Conservation (phyloP, 2,797 vertebrate species). For the Rhinophrynus dorsalis region DNA sequence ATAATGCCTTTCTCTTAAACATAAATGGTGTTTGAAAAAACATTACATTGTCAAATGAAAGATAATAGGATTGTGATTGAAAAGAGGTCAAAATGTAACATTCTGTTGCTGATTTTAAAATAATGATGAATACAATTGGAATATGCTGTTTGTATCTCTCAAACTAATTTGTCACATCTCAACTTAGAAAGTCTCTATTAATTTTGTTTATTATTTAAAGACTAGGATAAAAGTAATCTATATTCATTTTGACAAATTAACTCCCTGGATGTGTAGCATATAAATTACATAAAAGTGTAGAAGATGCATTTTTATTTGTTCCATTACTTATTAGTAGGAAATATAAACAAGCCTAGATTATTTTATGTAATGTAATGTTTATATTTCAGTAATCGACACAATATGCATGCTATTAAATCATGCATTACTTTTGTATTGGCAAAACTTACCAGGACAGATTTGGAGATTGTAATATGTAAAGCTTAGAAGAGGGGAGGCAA, state of each 20-base stretch:
- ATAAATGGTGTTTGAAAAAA: background rate
- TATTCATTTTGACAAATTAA: background rate
- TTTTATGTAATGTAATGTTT: too few species aligned
- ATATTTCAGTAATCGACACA: too few species aligned
- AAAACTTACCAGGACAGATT: too few species aligned
- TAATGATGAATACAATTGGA: constrained; percentile 14
- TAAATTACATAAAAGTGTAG: too few species aligned
- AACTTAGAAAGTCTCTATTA: background rate
- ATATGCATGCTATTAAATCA: too few species aligned
- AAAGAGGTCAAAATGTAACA: constrained; percentile 4
- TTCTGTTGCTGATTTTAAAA: constrained; percentile 22
- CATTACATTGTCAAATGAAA: constrained; percentile 32
- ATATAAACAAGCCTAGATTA: too few species aligned
- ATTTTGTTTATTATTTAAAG: background rate
- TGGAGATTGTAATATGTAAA: too few species aligned
- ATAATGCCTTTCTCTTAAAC: constrained; percentile 1
- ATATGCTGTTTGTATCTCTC: background rate
- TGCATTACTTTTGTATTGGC: too few species aligned
- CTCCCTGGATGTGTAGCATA: background rate
- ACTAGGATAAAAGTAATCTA: background rate
- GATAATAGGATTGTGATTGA: constrained; percentile 17
- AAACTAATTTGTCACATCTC: background rate
- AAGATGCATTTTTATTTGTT: too few species aligned
- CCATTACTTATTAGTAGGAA: too few species aligned
- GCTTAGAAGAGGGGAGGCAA: too few species aligned